These are phyloP conservation scores for Eupithecia insigniata DNA, from an alignment of 2,888 invertebrate genomes.

Conservation along the genomic window DNA sequence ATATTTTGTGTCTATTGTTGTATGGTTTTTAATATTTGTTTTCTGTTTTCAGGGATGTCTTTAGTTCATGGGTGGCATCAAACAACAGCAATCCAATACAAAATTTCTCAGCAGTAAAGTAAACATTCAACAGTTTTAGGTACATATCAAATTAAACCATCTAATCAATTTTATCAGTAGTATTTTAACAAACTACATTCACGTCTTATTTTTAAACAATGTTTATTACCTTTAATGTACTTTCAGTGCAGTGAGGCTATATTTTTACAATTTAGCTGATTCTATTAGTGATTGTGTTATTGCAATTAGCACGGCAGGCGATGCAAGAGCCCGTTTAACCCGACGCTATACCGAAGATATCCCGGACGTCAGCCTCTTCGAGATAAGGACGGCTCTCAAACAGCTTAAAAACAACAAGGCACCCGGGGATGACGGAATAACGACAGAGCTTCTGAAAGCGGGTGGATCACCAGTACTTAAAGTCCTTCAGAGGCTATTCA, in stretches of 20 bases:
- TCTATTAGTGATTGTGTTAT: conserved; percentile 22
- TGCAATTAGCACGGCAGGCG: too few relatives aligned
- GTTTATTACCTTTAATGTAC: neutral
- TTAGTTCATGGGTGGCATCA: conserved; percentile 94
- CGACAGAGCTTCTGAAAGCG: too few relatives aligned
- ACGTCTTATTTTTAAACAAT: conserved; percentile 23
- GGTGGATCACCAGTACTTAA: too few relatives aligned
- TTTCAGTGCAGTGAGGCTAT: conserved; percentile 29
- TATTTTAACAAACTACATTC: conserved; percentile 27
- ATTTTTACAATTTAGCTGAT: conserved; percentile 11
- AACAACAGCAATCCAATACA: conserved; percentile 92
- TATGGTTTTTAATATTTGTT: conserved; percentile 42
- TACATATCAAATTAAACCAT: conserved; percentile 65
- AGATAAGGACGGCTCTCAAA: too few relatives aligned
- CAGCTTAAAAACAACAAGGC: too few relatives aligned
- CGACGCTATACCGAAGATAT: too few relatives aligned
- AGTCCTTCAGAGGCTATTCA: too few relatives aligned
- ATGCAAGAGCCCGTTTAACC: too few relatives aligned
- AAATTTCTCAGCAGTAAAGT: conserved; percentile 92
- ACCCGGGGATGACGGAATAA: too few relatives aligned
- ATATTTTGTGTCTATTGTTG: neutral
- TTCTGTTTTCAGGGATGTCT: conserved; percentile 90
- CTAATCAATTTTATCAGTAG: conserved; percentile 40
- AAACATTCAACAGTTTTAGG: conserved; percentile 60
- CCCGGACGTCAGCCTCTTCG: too few relatives aligned